A percentile compares a stretch with the other conserved stretches of the same genome.
These are phyloP conservation scores for Ameiurus melas DNA, from an alignment of 2,113 vertebrate species.

Conservation along the genomic window DNA sequence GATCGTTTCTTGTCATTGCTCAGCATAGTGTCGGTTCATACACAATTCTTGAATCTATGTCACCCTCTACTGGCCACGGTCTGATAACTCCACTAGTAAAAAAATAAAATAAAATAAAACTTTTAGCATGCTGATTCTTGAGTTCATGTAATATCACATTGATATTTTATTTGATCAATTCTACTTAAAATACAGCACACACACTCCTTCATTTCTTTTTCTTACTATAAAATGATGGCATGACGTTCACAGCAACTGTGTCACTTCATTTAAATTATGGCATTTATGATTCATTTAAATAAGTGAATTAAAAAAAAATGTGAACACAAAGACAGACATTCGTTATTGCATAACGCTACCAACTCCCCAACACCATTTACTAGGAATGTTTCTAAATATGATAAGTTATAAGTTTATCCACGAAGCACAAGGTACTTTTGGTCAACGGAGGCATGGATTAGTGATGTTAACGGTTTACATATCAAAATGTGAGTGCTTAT, in stretches of 20 bases:
- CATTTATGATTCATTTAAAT: no score
- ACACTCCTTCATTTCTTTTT: not conserved
- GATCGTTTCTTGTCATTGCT: no score
- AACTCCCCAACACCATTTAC: not conserved
- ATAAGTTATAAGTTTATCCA: not conserved
- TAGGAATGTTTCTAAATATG: not conserved
- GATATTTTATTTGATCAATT: constrained; percentile 19
- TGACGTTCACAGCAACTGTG: not conserved
- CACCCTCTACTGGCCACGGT: constrained; percentile 62
- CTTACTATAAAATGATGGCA: not conserved
- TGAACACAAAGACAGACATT: not conserved
- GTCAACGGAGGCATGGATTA: not conserved
- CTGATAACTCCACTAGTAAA: constrained; percentile 7
- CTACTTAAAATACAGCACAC: not conserved
- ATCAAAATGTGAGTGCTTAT: not conserved
- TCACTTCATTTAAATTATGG: not conserved
- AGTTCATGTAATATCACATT: not conserved
- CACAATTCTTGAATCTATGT: constrained; percentile 31
- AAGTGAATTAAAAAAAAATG: not conserved
- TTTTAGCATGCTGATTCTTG: not conserved
- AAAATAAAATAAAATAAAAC: not conserved
- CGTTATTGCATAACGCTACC: constrained; percentile 1
- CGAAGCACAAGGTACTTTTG: not conserved
- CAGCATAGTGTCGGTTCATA: not conserved
- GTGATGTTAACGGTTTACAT: not conserved